Evolutionary conservation across 2,888 invertebrate species (phyloP).

Genomic region (Eilema sororculum): DNA sequence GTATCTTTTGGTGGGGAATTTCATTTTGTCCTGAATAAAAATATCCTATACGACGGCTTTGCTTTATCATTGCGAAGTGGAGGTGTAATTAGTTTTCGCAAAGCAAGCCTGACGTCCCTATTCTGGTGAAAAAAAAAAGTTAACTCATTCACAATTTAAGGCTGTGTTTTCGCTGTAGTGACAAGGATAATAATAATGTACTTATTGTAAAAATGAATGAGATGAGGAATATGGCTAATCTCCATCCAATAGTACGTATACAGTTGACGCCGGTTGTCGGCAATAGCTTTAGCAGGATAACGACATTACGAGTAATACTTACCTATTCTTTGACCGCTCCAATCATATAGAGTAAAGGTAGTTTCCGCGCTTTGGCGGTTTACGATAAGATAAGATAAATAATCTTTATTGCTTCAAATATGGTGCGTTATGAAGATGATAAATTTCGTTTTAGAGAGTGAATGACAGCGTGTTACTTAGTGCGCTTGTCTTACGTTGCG

Average conservation of each 20-base stretch:
- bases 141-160: no score
- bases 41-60: constrained; percentile 86
- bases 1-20: constrained; percentile 63
- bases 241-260: not conserved
- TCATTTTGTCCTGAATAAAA: constrained; percentile 85
- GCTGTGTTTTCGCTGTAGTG: not conserved
- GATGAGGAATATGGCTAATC: not conserved
- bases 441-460: not conserved
- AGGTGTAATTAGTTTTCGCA: constrained; percentile 85
- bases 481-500: no score
- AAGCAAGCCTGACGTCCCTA: constrained; percentile 69
- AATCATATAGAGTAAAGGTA: not conserved
- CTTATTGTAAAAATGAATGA: not conserved
- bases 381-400: not conserved
- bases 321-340: not conserved
- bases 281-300: not conserved
- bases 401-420: constrained; percentile 1
- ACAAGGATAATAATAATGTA: no score
- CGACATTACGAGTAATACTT: not conserved
- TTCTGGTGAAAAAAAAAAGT: constrained; percentile 60
- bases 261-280: not conserved
- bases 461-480: no score
- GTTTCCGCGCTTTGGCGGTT: constrained; percentile 1
- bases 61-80: constrained; percentile 85
- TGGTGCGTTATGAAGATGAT: not conserved